Base-by-base conservation (phyloP, 2,888 invertebrate species). In the Acholoe squamosa region DNA sequence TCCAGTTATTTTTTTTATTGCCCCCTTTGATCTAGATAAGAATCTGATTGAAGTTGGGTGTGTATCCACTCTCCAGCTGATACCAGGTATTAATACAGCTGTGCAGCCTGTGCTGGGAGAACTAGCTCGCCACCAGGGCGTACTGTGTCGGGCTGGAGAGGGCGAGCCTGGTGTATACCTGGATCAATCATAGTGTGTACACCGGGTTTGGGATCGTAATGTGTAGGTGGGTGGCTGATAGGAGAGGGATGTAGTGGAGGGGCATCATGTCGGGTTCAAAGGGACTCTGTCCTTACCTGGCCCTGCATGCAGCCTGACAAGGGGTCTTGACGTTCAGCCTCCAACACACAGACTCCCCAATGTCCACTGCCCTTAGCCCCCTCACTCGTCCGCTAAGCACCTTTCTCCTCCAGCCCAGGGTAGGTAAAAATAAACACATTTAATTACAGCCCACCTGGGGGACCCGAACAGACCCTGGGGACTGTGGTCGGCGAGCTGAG, bases 401-500 rank as follows among this genome's bases (percentile, higher is more conserved):
- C 61, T 22, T 61, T n/a, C 61, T n/a, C 19, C 5, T n/a, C 61
- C n/a, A n/a, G 19, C 61, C 61, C 61, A 14, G 71, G 25, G 28
- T 28, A 25, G 71, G 31, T 71, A 71, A 71, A 71, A 71, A 71
- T 71, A 71, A 22, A 3, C 71, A 0, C 5, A 25, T 71, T 71
- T 71, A 71, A 71, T 71, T n/a, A 71, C 28, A 7, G 31, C 61
- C 71, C 71, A 31, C 14, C 71, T 28, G 25, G 28, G 71, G 71
- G 71, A 31, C 71, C 71, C 25, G 71, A 71, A 25, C n/a, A 71
- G 28, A n/a, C 71, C 71, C 71, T 61, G 71, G 28, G 14, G n/a
- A 71, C 71, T 71, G 71, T 28, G 71, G 71, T 28, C 71, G 14
- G 71, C 28, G 61, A 61, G 61, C 22, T 61, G 61, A n/a, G n/a